Percentiles rank a stretch among this genome's conserved stretches.
These are phyloP conservation scores for Anser cygnoides DNA, from an alignment of 2,113 vertebrate species.

Conservation along the genomic window DNA sequence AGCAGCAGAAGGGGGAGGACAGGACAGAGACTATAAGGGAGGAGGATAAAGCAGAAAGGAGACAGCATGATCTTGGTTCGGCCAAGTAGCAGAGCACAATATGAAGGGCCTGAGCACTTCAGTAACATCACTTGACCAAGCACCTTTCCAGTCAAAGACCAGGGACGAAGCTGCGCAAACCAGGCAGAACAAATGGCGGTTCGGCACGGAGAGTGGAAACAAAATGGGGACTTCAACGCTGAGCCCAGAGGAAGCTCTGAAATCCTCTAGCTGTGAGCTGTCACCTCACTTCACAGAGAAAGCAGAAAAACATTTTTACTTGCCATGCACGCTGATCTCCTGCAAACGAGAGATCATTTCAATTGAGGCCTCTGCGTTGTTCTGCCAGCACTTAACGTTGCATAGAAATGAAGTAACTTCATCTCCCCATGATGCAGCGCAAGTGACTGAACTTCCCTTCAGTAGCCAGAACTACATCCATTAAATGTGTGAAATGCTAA, in stretches of 20 bases:
- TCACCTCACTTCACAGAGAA: not conserved
- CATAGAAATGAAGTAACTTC: slow-evolving; percentile 33
- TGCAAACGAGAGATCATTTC: not conserved
- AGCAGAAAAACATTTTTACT: not conserved
- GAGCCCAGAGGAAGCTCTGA: not conserved
- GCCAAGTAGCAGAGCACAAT: not conserved
- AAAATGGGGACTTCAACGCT: not conserved
- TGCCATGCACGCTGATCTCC: not conserved
- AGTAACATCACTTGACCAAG: not conserved
- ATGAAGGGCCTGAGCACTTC: not conserved
- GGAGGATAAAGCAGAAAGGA: not conserved
- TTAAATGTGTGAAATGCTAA: slow-evolving; percentile 63
- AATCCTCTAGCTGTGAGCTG: not conserved
- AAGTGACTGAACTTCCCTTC: not conserved
- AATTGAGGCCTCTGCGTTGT: not conserved
- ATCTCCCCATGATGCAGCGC: not conserved
- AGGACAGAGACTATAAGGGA: not conserved
- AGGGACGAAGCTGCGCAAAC: not conserved
- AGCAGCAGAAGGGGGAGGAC: not conserved
- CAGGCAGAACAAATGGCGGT: not conserved
- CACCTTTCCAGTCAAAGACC: not conserved
- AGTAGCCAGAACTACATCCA: slow-evolving; percentile 36
- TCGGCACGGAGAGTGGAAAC: not conserved
- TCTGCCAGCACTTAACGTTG: not conserved
- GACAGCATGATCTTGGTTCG: not conserved